Conservation (phyloP, 2,888 invertebrate genomes). For the Trissolcus brochymenae region DNA sequence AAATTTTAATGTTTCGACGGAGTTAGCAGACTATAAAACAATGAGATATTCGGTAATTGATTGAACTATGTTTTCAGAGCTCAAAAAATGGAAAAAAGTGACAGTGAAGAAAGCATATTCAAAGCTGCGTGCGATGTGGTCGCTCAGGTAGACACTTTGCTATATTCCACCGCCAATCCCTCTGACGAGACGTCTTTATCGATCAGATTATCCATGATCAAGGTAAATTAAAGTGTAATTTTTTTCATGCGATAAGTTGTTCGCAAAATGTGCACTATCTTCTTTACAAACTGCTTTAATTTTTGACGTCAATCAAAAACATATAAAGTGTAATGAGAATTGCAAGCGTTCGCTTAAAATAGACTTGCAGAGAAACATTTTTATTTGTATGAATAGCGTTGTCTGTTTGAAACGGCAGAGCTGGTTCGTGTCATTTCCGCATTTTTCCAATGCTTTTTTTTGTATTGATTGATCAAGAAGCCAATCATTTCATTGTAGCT, state of each 20-base stretch:
- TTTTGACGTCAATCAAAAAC: not conserved
- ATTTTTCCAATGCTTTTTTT: constrained; percentile 22
- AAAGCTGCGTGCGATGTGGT: constrained; percentile 71
- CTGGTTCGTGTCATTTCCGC: constrained; percentile 39
- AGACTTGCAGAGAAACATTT: constrained; percentile 38
- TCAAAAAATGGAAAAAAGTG: constrained; percentile 66
- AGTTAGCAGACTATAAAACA: constrained; percentile 4
- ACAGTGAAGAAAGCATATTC: constrained; percentile 37
- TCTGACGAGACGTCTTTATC: constrained; percentile 82
- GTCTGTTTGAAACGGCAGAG: constrained; percentile 32
- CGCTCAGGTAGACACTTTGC: constrained; percentile 77
- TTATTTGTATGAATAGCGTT: constrained; percentile 50
- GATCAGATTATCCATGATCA: constrained; percentile 81
- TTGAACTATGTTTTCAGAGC: constrained; percentile 53
- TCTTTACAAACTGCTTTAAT: not conserved
- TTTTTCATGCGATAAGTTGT: not conserved
- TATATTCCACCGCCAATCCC: constrained; percentile 81
- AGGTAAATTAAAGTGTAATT: constrained; percentile 75
- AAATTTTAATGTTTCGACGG: not conserved
- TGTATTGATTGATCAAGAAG: not conserved
- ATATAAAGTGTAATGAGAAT: too few relatives aligned
- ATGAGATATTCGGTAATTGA: not conserved
- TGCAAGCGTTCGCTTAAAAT: constrained; percentile 28
- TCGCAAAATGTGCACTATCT: not conserved
- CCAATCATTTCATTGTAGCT: not conserved